These are phyloP conservation scores for Prosopocoilus inquinatus DNA, from an alignment of 2,888 invertebrate species.

Conservation along the genomic window DNA sequence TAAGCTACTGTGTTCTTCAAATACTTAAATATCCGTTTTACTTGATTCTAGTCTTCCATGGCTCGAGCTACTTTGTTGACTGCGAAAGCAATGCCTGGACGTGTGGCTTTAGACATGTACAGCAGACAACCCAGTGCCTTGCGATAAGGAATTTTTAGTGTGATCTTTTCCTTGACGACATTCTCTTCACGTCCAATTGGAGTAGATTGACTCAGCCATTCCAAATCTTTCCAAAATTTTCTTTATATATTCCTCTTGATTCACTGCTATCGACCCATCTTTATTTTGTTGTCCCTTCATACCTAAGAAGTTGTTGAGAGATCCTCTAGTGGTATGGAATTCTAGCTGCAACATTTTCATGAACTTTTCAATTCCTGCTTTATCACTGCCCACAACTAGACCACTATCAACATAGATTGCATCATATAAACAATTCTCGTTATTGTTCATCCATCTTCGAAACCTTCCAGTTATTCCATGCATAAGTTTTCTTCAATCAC, in stretches of 20 bases:
- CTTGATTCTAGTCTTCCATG: slow-evolving; percentile 9
- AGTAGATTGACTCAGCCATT: slow-evolving; percentile 12
- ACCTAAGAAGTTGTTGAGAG: slow-evolving; percentile 7
- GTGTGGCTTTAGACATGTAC: slow-evolving; percentile 2
- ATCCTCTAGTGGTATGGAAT: slow-evolving; percentile 7
- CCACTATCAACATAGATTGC: too few species aligned
- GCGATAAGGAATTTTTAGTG: slow-evolving; percentile 5
- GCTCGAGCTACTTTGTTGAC: slow-evolving; percentile 5
- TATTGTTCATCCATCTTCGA: neutral
- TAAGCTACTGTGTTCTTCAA: neutral
- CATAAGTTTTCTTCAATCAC: slow-evolving; percentile 25
- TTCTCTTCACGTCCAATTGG: slow-evolving; percentile 10
- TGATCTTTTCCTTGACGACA: neutral
- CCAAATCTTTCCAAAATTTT: slow-evolving; percentile 5
- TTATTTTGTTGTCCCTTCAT: slow-evolving; percentile 4
- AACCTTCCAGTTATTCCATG: slow-evolving; percentile 24
- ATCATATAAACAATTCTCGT: too few species aligned
- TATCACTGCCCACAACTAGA: neutral
- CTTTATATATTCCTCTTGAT: slow-evolving; percentile 11
- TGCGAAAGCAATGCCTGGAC: slow-evolving; percentile 6
- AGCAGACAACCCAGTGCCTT: slow-evolving; percentile 10
- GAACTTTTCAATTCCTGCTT: neutral
- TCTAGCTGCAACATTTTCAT: slow-evolving; percentile 4
- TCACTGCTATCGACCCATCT: slow-evolving; percentile 4
- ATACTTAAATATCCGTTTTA: slow-evolving; percentile 10